Percentiles rank a stretch among this genome's conserved stretches.
These are phyloP conservation scores for Lycopodina hypogea DNA, from an alignment of 37 sponge, comb jelly and placozoan genomes.

Conservation along the genomic window DNA sequence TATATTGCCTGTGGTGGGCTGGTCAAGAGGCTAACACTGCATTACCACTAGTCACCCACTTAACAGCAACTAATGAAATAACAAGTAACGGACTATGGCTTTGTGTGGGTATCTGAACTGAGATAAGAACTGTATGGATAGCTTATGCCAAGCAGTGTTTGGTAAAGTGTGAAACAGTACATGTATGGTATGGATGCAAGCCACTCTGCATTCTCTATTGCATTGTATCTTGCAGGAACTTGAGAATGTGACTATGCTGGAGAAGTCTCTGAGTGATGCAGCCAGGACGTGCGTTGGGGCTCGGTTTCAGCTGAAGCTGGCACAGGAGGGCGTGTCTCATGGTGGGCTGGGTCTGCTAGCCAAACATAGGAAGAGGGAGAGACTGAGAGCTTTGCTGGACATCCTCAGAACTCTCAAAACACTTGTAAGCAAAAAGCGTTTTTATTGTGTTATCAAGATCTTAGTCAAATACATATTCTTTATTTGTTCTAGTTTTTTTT, in stretches of 20 bases:
- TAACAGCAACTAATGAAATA: too few relatives aligned
- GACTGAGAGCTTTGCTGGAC: slow-evolving; percentile 47
- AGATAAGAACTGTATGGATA: too few relatives aligned
- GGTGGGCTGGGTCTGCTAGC: slow-evolving; percentile 76
- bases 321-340: slow-evolving; percentile 66
- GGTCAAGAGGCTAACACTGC: too few relatives aligned
- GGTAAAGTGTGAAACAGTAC: too few relatives aligned
- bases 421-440: slow-evolving; percentile 36
- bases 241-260: slow-evolving; percentile 64
- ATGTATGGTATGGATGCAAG: too few relatives aligned
- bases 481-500: too few relatives aligned
- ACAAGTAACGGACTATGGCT: too few relatives aligned
- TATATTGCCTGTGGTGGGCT: too few relatives aligned
- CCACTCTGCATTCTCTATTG: too few relatives aligned
- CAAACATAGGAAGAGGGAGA: slow-evolving; percentile 72
- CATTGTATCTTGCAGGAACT: slow-evolving; percentile 42
- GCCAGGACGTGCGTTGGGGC: slow-evolving; percentile 44
- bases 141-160: too few relatives aligned
- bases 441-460: neutral
- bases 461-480: neutral
- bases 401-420: slow-evolving; percentile 67
- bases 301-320: slow-evolving; percentile 46
- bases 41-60: too few relatives aligned
- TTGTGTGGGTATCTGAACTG: too few relatives aligned
- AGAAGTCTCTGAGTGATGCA: slow-evolving; percentile 50